Evolutionary conservation across 1,140 invertebrate species (phyloP).

Genomic region (Parasteatoda tepidariorum): DNA sequence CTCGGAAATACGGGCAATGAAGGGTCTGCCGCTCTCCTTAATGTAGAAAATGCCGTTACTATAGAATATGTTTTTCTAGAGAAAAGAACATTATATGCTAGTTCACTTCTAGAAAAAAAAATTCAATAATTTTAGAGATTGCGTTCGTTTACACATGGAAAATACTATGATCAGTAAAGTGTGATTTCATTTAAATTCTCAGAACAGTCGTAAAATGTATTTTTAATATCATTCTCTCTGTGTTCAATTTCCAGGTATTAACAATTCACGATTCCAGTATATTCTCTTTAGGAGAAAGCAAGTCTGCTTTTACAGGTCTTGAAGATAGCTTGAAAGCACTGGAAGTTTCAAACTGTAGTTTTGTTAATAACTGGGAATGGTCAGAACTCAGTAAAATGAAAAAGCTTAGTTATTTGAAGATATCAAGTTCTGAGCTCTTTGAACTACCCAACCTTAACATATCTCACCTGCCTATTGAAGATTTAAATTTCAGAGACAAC

Average conservation of each 20-base stretch:
- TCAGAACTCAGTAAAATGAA: background rate
- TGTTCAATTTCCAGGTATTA: background rate
- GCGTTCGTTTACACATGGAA: background rate
- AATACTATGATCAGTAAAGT: too few species aligned
- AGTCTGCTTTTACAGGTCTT: background rate
- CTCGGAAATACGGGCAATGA: too few species aligned
- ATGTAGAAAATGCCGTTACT: too few species aligned
- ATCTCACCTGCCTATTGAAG: background rate
- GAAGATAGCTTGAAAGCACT: background rate
- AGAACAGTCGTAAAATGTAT: background rate
- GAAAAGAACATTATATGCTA: background rate
- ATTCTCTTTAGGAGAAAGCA: background rate
- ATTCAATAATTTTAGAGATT: background rate
- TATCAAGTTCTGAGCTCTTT: background rate
- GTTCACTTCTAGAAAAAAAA: background rate
- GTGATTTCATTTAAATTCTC: too few species aligned
- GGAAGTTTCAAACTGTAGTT: background rate
- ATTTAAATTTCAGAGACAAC: background rate
- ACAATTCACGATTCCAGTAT: background rate
- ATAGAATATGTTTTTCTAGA: background rate
- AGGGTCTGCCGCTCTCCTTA: too few species aligned
- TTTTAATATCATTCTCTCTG: background rate
- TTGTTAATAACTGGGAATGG: slow-evolving; percentile 12
- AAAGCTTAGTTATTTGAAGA: background rate
- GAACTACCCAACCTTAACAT: background rate